These are phyloP conservation scores for Ischnura elegans DNA, from an alignment of 2,888 invertebrate species.

Conservation along the genomic window DNA sequence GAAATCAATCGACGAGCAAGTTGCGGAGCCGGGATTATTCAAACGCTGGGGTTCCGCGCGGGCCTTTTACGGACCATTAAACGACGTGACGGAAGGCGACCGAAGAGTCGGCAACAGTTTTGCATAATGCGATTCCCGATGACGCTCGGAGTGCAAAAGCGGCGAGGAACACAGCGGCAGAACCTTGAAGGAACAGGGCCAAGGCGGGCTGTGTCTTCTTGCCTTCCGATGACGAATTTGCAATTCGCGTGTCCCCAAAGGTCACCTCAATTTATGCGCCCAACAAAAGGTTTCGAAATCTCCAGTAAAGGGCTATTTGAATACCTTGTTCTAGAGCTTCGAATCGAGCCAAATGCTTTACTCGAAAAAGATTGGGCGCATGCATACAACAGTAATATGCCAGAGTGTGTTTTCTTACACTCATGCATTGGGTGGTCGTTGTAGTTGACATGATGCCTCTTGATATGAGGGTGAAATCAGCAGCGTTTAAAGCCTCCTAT, in stretches of 20 bases:
- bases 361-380: neutral
- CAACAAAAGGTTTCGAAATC: constrained; percentile 1
- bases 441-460: too few species aligned
- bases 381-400: too few species aligned
- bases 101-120: neutral
- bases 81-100: neutral
- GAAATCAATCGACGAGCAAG: neutral
- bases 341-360: neutral
- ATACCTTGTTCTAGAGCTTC: neutral
- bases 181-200: neutral
- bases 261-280: constrained; percentile 18
- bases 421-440: too few species aligned
- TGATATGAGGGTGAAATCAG: too few species aligned
- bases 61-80: constrained; percentile 5
- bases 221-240: neutral
- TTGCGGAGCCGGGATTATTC: neutral
- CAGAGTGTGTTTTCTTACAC: too few species aligned
- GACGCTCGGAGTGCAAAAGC: neutral
- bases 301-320: neutral
- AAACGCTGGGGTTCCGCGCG: neutral
- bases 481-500: too few species aligned
- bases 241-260: neutral
- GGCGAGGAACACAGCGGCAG: neutral
- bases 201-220: neutral
- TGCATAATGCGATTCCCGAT: constrained; percentile 29